Percentiles rank a stretch among this genome's conserved stretches.
These are phyloP conservation scores for Isichthys henryi DNA, from an alignment of 2,113 vertebrate genomes.

Conservation along the genomic window DNA sequence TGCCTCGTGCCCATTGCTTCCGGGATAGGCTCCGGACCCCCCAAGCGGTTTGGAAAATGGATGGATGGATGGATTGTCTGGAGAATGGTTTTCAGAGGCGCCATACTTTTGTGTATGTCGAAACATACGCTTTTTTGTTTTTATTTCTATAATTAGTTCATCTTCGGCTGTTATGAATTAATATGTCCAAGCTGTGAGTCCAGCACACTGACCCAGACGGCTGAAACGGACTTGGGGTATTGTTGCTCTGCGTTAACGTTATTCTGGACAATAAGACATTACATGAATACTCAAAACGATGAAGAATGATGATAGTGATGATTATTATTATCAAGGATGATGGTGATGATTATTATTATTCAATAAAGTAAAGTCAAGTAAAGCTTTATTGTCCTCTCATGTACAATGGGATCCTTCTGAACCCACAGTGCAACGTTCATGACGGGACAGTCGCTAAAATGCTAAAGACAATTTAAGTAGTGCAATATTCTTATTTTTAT, in stretches of 20 bases:
- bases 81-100: not conserved
- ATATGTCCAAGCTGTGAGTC: not conserved
- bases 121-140: not conserved
- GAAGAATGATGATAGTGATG: not conserved
- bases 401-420: not conserved
- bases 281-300: not conserved
- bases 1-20: too few relatives aligned
- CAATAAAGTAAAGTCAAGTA: not conserved
- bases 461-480: not conserved
- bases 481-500: not conserved
- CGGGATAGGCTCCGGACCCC: too few relatives aligned
- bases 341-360: not conserved
- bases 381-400: not conserved
- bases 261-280: not conserved
- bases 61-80: too few relatives aligned
- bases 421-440: not conserved
- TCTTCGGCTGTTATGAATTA: not conserved
- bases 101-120: not conserved
- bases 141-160: not conserved
- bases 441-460: not conserved
- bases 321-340: not conserved
- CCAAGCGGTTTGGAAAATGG: too few relatives aligned
- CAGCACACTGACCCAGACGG: not conserved
- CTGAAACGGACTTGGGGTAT: not conserved
- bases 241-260: not conserved